phyloP scores from a whole-genome alignment of 2,888 invertebrate genomes.

The Amphipyra berbera region DNA sequence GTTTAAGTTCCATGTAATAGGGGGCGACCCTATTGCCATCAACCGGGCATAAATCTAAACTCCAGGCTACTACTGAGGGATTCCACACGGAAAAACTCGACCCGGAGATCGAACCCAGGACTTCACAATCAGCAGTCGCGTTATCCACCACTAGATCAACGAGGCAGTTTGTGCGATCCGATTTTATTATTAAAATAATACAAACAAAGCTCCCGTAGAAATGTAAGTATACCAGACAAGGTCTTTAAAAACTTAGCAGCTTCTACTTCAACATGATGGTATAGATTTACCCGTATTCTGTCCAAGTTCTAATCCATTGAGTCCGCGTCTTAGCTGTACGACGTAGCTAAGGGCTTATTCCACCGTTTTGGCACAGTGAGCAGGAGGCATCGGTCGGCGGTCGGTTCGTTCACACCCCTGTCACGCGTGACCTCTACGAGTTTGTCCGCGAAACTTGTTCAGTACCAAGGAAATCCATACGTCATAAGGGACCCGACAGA shows the following conservation, averaged over 20 bases:
- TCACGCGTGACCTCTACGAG: slow-evolving; percentile 53
- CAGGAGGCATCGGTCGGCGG: slow-evolving; percentile 18
- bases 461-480: slow-evolving; percentile 56
- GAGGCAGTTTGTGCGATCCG: too few species aligned
- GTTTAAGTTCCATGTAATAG: too few species aligned
- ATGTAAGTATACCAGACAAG: too few species aligned
- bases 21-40: too few species aligned
- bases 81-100: too few species aligned
- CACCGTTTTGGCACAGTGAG: slow-evolving; percentile 32
- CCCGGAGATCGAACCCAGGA: too few species aligned
- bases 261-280: background rate
- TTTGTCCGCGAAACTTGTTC: slow-evolving; percentile 42
- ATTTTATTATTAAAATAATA: too few species aligned
- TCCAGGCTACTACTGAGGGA: too few species aligned
- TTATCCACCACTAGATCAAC: too few species aligned
- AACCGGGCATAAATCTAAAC: too few species aligned
- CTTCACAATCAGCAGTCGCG: too few species aligned
- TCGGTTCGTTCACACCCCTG: slow-evolving; percentile 35
- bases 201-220: too few species aligned
- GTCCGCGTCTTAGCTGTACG: slow-evolving; percentile 17
- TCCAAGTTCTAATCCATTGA: slow-evolving; percentile 51
- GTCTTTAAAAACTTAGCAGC: background rate
- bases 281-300: slow-evolving; percentile 36
- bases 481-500: slow-evolving; percentile 50
- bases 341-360: slow-evolving; percentile 40